These are phyloP conservation scores for Axis porcinus DNA, from an alignment of 2,113 vertebrate genomes.

Conservation along the genomic window DNA sequence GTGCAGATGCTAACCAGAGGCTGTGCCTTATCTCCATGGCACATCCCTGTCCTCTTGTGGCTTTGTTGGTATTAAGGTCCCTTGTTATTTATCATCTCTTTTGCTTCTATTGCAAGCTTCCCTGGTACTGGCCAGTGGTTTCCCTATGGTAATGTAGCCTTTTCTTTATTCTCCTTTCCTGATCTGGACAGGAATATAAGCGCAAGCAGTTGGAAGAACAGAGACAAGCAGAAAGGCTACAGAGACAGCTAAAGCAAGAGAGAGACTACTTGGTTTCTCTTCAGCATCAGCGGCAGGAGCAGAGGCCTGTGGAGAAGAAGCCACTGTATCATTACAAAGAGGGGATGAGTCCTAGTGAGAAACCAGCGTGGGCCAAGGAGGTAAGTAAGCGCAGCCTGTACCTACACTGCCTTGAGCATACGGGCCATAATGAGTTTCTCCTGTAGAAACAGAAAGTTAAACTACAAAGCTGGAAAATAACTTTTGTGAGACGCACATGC, in stretches of 20 bases:
- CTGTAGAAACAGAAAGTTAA: neutral
- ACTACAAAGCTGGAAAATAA: fast-evolving
- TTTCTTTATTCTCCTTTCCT: conserved; percentile 19
- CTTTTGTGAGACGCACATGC: fast-evolving
- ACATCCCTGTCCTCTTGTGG: neutral
- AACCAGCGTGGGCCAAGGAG: conserved; percentile 98
- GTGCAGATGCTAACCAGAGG: neutral
- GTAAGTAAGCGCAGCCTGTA: conserved; percentile 68
- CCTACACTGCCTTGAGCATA: neutral
- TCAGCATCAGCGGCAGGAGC: conserved; percentile 90
- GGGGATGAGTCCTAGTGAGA: conserved; percentile 93
- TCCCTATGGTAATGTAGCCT: neutral
- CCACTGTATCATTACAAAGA: conserved; percentile 99
- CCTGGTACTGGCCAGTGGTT: neutral
- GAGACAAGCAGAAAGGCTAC: conserved; percentile 95
- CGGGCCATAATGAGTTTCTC: fast-evolving
- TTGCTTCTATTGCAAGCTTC: neutral
- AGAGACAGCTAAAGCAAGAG: conserved; percentile 97
- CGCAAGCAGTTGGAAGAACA: conserved; percentile 99
- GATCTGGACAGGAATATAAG: conserved; percentile 91
- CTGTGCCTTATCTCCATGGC: neutral
- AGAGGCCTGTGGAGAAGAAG: conserved; percentile 93
- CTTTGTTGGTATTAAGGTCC: neutral
- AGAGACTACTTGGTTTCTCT: conserved; percentile 95
- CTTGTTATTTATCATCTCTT: neutral